These are phyloP conservation scores for Drosophila pruinosa DNA, from an alignment of 1,140 invertebrate genomes.

Conservation along the genomic window DNA sequence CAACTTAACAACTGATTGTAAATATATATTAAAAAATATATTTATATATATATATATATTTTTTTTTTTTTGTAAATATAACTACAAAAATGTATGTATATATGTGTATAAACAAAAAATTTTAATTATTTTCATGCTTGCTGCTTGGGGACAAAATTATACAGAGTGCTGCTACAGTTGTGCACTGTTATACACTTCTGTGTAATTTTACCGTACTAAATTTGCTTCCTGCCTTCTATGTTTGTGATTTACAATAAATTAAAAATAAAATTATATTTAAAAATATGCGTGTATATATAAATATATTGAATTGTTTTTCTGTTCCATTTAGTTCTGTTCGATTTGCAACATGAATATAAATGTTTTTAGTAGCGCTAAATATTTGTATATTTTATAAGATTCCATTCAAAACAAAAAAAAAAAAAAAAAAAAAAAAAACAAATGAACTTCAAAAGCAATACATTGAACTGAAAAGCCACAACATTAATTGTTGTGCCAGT, in stretches of 20 bases:
- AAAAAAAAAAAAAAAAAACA: not conserved
- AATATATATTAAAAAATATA: conserved; percentile 37
- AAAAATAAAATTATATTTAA: conserved; percentile 14
- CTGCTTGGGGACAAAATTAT: conserved; percentile 1
- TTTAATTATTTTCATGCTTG: not conserved
- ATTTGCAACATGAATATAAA: not conserved
- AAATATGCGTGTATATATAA: not conserved
- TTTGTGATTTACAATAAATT: conserved; percentile 25
- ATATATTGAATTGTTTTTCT: conserved; percentile 11
- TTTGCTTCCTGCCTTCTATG: not conserved
- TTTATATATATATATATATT: not conserved
- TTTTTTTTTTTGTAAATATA: conserved; percentile 14
- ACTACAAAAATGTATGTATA: conserved; percentile 7
- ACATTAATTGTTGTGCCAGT: not conserved
- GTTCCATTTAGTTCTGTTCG: conserved; percentile 32
- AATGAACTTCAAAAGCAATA: not conserved
- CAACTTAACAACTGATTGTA: conserved; percentile 29
- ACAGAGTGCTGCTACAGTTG: not conserved
- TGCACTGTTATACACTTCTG: not conserved
- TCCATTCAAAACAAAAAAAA: not conserved
- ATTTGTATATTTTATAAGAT: conserved; percentile 19
- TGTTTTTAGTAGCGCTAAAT: conserved; percentile 7
- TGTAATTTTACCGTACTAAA: not conserved
- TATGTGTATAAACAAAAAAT: conserved; percentile 8
- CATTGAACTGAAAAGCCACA: not conserved